Percentiles rank a stretch among this genome's conserved stretches.
Evolutionary conservation across 64 coral and sea anemone genomes (phyloP).

Genomic region (Anthopleura sola): DNA sequence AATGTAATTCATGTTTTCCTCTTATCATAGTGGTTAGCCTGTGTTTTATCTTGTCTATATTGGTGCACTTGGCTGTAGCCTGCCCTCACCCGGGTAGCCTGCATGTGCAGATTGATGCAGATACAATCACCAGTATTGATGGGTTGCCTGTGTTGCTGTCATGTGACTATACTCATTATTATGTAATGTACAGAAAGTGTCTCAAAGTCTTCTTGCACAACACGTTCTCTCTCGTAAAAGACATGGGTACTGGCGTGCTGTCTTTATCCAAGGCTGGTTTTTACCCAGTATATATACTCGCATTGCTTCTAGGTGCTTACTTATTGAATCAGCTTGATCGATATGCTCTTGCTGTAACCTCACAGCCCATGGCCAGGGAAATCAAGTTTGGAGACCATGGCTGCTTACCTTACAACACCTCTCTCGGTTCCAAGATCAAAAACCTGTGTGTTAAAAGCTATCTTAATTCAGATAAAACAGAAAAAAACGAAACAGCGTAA

Average conservation of each 20-base stretch:
- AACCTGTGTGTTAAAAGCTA: slow-evolving; percentile 86
- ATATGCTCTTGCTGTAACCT: slow-evolving; percentile 76
- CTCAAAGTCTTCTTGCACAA: not conserved
- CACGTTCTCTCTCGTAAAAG: not conserved
- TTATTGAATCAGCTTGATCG: slow-evolving; percentile 89
- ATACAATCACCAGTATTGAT: too few relatives aligned
- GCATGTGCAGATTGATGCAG: too few relatives aligned
- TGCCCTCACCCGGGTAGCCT: too few relatives aligned
- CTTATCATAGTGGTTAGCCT: too few relatives aligned
- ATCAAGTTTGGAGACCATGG: slow-evolving; percentile 93
- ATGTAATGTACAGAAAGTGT: not conserved
- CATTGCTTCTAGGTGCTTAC: slow-evolving; percentile 69
- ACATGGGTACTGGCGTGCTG: slow-evolving; percentile 53
- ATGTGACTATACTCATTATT: not conserved
- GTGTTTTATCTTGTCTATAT: too few relatives aligned
- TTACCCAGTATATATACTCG: slow-evolving; percentile 77
- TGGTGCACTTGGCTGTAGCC: too few relatives aligned
- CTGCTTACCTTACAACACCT: slow-evolving; percentile 77
- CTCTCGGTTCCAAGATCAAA: slow-evolving; percentile 48
- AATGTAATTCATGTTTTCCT: too few relatives aligned
- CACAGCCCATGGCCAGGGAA: slow-evolving; percentile 89
- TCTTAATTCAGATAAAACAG: slow-evolving; percentile 52
- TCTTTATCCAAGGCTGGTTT: slow-evolving; percentile 60
- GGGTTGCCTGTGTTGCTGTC: not conserved
- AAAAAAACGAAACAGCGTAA: slow-evolving; percentile 77